Evolutionary conservation across 2,797 vertebrate species (phyloP), one percentile per base, ranked within the genome.

Genomic region (Argyrosomus regius): DNA sequence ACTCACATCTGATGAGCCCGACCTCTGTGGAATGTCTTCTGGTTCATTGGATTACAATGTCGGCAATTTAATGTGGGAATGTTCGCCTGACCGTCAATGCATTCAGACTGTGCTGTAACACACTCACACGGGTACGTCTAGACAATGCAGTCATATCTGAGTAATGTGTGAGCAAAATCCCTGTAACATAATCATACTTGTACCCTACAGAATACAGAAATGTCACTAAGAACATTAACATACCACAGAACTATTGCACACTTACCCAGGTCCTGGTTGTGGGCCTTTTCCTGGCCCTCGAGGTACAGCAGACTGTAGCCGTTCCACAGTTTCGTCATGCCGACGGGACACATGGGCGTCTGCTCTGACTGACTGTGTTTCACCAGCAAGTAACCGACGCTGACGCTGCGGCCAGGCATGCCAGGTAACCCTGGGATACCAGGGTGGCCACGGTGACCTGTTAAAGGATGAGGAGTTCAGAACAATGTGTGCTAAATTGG

Each of bases 221-320:
- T 45, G 28, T 45, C 41, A 45, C 6, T 3, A 16, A 43, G 41
- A 49, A 54, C 14, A 41, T 53, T 28, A 64, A 52, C 5, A 35
- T 10, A 17, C 1, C 48, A 13, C 14, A 35, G 5, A 46, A 8
- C 39, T 45, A 28, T 46, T 62, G 39, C 7, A 0, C 52, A 89
- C 95, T 7, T 92, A 99, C 98, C 98, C 13, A 99, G 95, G 83
- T 99, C 98, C 92, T 99, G 98, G 91, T 99, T 99, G 94, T 99
- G 98, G 45, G 98, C 97, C 87, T 98, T 99, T 72, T 99, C 98
- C 87, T 99, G 98, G 45, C 98, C 98, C 87, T 99, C 98, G 0
- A 99, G 95, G 89, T 99, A 99, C 31, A 99, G 94, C 13, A 99
- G 94, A 91, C 98, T 99, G 96, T 98, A 99, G 1, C 98, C 98